Base-by-base conservation (phyloP, 2,888 invertebrate genomes). In the Lycophotia porphyrea region DNA sequence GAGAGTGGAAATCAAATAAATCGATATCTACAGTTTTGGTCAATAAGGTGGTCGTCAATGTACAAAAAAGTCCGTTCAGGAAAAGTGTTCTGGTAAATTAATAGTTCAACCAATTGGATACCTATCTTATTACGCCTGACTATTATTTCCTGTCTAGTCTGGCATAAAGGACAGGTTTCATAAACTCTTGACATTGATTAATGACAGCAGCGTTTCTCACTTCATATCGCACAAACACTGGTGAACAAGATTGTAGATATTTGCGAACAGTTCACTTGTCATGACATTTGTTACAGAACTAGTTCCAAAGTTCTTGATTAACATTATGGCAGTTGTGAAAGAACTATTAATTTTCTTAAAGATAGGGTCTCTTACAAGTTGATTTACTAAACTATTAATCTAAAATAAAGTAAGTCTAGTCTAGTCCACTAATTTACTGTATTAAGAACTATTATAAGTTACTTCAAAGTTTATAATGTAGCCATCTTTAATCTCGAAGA, bases 301-400 rank as follows among this genome's bases (percentile, higher is more conserved):
- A 81, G 49, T 76, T 82, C n/a, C 72, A 55, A 84, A 81, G 52
- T 84, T 84, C 72, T 82, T 81, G 69, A 84, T 80, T 71, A 74
- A 84, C 69, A 64, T 72, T 73, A 67, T 55, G 66, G 58, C 63
- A 71, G 81, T 84, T 81, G 60, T 36, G 39, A 74, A 74, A 82
- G 81, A 80, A 84, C 74, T 71, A 74, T 84, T 80, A 74, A 81
- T 81, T 74, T 80, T 74, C 39, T 81, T 71, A n/a, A 71, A 70
- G 80, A 74, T 80, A 81, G 21, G 60, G 31, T 34, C 34, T 67
- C 74, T 55, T 64, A 80, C 66, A 74, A 74, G 74, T 71, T 71
- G 67, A 80, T 84, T 84, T 65, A 80, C 39, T 55, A 34, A 84
- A 74, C 74, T 71, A 71, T 84, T 68, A 44, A 81, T 68, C 74